These are phyloP conservation scores for Dasyprocta punctata DNA, from an alignment of 2,113 vertebrate genomes.

Conservation along the genomic window DNA sequence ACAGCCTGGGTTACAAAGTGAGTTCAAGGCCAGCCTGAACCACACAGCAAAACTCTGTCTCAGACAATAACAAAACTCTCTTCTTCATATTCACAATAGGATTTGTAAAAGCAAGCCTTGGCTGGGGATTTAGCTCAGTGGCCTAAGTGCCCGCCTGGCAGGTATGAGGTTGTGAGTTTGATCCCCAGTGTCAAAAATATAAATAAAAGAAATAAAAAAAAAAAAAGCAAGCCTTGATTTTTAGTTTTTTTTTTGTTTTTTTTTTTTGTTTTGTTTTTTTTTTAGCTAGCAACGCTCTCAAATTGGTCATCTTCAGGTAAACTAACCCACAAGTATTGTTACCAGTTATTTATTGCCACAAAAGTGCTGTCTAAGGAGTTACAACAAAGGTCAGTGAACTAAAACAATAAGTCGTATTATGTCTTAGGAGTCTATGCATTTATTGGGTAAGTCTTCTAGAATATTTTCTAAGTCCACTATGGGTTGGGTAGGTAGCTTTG, in stretches of 20 bases:
- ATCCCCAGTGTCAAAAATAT: no score
- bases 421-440: not conserved
- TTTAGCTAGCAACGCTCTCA: not conserved
- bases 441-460: slow-evolving; percentile 13
- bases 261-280: no score
- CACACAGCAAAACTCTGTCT: no score
- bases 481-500: not conserved
- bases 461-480: slow-evolving; percentile 8
- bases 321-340: not conserved
- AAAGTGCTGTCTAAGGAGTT: not conserved
- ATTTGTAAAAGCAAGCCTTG: not conserved
- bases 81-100: not conserved
- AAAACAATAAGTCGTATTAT: slow-evolving; percentile 5
- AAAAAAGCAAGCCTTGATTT: no score
- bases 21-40: no score
- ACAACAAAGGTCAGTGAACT: not conserved
- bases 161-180: no score
- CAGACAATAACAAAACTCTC: not conserved
- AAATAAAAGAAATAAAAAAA: no score
- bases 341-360: slow-evolving; percentile 11
- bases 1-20: no score
- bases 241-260: no score
- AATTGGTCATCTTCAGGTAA: slow-evolving; percentile 15
- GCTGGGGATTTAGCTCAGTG: no score
- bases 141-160: no score